Conservation (phyloP, 1,140 invertebrate genomes). For the Ditylenchus dipsaci region DNA sequence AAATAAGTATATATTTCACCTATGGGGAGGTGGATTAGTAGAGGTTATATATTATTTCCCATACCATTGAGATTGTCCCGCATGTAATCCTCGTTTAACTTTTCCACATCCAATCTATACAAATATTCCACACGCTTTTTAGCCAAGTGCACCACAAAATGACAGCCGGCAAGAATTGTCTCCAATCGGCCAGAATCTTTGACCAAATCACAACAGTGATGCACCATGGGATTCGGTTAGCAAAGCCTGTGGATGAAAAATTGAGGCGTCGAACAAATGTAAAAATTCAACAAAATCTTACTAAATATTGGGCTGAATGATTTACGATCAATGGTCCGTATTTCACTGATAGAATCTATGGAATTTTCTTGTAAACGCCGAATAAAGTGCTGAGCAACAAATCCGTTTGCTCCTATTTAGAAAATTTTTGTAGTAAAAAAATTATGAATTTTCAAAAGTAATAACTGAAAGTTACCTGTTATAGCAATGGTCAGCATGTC, state of each 20-base stretch:
- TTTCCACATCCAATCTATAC: conserved; percentile 1
- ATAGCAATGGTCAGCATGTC: too few species aligned
- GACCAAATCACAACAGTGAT: conserved; percentile 28
- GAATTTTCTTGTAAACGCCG: background rate
- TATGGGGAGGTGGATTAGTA: too few species aligned
- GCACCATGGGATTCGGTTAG: conserved; percentile 16
- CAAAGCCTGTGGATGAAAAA: background rate
- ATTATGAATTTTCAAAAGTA: too few species aligned
- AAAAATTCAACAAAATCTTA: background rate
- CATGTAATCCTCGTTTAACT: conserved; percentile 14
- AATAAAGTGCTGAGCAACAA: background rate
- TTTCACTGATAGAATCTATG: conserved; percentile 20
- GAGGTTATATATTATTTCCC: too few species aligned
- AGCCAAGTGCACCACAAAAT: conserved; percentile 40
- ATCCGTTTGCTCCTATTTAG: background rate
- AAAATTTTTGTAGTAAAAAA: too few species aligned
- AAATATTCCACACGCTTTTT: conserved; percentile 31
- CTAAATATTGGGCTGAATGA: conserved; percentile 13
- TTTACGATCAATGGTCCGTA: conserved; percentile 34
- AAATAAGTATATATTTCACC: too few species aligned
- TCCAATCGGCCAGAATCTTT: conserved; percentile 8
- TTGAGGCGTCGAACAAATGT: too few species aligned
- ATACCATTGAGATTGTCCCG: conserved; percentile 36
- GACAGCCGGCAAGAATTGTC: conserved; percentile 17
- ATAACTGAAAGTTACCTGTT: too few species aligned